Evolutionary conservation across 23 tunicate genomes (phyloP), one percentile per base, ranked within the genome.

Genomic region (Diplosoma virens): DNA sequence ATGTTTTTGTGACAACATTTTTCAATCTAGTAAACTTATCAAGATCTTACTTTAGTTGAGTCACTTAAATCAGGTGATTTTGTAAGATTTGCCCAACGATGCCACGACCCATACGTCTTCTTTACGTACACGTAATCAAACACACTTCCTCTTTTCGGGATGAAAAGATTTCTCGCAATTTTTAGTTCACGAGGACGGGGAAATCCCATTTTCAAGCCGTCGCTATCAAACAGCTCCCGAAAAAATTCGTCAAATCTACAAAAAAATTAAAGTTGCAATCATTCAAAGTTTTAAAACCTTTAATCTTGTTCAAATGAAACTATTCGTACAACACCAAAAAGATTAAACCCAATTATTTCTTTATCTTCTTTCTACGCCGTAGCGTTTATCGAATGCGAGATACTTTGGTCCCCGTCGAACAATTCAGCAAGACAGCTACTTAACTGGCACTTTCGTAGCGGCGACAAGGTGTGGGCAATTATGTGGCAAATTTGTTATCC

Each of bases 81-180:
- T 11, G 96, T 82, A 4, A 89, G 70, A 35, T 72, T 89, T 58
- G 32, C 96, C 96, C 96, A 89, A 22, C 88, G 74, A 60, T 89
- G 88, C 96, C 96, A 89, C 0, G 96, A 89, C 14, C 88, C 96
- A 55, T 89, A 89, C 53, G 74, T 89, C 54, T 89, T 82, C 80
- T 89, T 89, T 37, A 82, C 47, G 60, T 76, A 89, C 29, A 89
- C 96, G 56, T 89, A 89, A 53, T 89, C 96, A 64, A 76, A 89
- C 23, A 89, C 87, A 26, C 81, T 77, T 59, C 96, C 96, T 22
- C 88, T 67, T 32, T 89, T 89, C 22, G 96, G 96, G 7, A 89
- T 89, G 0, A 89, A 71, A 28, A 89, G 41, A 65, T 67, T 89
- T 24, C 96, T 52, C 0, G 96, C 74, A 1, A 89, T 82, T n/a